These are phyloP conservation scores for Lasioglossum villosulum DNA, from an alignment of 2,888 invertebrate genomes.

Conservation along the genomic window DNA sequence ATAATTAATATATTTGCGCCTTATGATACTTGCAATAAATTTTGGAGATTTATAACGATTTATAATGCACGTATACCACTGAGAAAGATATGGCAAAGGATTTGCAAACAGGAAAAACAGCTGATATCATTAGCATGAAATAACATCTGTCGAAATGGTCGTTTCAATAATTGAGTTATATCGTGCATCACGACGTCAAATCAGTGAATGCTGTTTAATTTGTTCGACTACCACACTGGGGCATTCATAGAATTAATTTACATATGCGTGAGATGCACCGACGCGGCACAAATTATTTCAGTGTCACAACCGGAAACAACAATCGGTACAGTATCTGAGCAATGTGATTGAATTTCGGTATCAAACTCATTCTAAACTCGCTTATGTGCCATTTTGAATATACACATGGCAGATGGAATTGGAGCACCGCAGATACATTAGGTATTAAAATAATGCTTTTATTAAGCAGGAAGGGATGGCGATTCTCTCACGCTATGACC, in stretches of 20 bases:
- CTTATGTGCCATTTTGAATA: neutral
- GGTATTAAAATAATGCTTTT: constrained; percentile 9
- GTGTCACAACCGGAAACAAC: constrained; percentile 47
- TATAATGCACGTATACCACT: neutral
- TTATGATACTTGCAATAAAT: neutral
- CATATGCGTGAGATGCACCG: constrained; percentile 51
- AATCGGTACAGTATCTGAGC: constrained; percentile 10
- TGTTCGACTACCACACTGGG: constrained; percentile 30
- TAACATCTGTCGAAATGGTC: neutral
- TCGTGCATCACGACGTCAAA: constrained; percentile 49
- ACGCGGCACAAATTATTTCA: constrained; percentile 48
- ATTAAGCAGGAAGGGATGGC: neutral
- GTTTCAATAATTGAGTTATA: constrained; percentile 7
- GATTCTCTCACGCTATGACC: constrained; percentile 5
- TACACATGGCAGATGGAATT: neutral
- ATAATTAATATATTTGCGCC: neutral
- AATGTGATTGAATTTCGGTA: constrained; percentile 19
- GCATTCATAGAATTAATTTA: constrained; percentile 62
- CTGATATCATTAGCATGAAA: neutral
- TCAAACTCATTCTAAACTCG: neutral
- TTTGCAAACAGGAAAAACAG: neutral
- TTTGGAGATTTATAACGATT: neutral
- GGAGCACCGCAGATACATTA: neutral
- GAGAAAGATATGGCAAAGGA: neutral
- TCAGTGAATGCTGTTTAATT: constrained; percentile 62